phyloP scores from a whole-genome alignment of 2,888 invertebrate species.

The Leptarthrus brevirostris region DNA sequence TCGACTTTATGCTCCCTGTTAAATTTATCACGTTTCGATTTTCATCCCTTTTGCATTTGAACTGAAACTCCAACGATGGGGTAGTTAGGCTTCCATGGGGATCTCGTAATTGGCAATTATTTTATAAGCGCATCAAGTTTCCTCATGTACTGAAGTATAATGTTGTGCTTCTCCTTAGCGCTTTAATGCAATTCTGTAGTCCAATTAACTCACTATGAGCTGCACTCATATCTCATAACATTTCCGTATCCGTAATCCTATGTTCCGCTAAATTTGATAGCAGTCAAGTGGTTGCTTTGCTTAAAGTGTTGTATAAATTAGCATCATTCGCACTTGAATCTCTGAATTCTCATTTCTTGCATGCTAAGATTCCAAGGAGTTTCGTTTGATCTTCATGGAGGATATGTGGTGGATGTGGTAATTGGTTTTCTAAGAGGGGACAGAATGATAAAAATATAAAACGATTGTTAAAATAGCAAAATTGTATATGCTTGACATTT shows the following conservation, averaged over 20 bases:
- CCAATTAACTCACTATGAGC: conserved; percentile 32
- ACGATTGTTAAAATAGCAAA: too few species aligned
- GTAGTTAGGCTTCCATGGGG: conserved; percentile 2
- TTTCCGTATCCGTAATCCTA: neutral
- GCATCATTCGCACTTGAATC: neutral
- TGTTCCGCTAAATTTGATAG: neutral
- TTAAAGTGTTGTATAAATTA: conserved; percentile 25
- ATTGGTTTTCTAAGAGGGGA: too few species aligned
- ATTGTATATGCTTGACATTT: too few species aligned
- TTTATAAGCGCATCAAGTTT: conserved; percentile 52
- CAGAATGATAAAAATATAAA: too few species aligned
- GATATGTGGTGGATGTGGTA: too few species aligned
- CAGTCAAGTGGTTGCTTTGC: neutral
- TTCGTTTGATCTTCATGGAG: too few species aligned
- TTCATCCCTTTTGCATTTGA: neutral
- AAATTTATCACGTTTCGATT: conserved; percentile 22
- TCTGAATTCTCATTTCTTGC: too few species aligned
- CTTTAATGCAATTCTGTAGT: conserved; percentile 25
- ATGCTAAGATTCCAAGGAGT: too few species aligned
- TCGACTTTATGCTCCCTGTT: neutral
- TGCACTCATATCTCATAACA: neutral
- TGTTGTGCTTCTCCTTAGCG: conserved; percentile 25
- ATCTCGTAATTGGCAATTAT: conserved; percentile 50
- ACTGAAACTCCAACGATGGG: neutral
- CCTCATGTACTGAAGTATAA: conserved; percentile 49